Evolutionary conservation across 2,113 vertebrate species (phyloP), one percentile per base, ranked within the genome.

Genomic region (Callipepla squamata): DNA sequence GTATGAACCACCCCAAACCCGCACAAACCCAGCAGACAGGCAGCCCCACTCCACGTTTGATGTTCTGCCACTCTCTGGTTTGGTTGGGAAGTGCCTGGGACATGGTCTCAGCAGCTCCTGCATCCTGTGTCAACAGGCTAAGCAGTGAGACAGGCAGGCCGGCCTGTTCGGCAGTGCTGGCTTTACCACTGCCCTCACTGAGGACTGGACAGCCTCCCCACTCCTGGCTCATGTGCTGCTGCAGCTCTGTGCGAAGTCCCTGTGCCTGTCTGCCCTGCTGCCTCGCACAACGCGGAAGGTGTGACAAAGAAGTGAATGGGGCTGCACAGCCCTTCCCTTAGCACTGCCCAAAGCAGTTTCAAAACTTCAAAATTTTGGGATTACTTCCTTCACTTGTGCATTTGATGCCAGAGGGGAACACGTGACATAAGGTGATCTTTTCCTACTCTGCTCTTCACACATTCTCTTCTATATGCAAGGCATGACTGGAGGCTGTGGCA

Each of bases 351-450:
- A 59, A 83, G 14, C 58, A 7, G 34, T 66, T 91, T 79, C 91
- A 78, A 93, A 94, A 36, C 36, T 36, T 36, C 36, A 36, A 7
- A 36, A 93, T 92, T 92, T 92, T 87, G 85, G 10, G 47, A 87
- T 93, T 94, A 85, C 92, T 91, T 94, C 91, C 50, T 93, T 80
- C 75, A 83, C 47, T 44, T 22, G 9, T 68, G 72, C 34, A 78
- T 89, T 83, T 83, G 25, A 61, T 87, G 68, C 81, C 81, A 80
- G 85, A 90, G 85, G 58, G 47, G 23, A 95, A 77, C 65, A 80
- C 87, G 85, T 75, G 94, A 81, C 72, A 72, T n/a, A 8, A 74
- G 70, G 38, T 51, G 21, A 28, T 87, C 77, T 61, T 69, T 85
- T 34, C 36, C 84, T 50, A 53, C 79, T 91, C 92, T 61, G 76